These are phyloP conservation scores for Acanthosepion lycidas DNA, from an alignment of 2,888 invertebrate genomes.

Conservation along the genomic window DNA sequence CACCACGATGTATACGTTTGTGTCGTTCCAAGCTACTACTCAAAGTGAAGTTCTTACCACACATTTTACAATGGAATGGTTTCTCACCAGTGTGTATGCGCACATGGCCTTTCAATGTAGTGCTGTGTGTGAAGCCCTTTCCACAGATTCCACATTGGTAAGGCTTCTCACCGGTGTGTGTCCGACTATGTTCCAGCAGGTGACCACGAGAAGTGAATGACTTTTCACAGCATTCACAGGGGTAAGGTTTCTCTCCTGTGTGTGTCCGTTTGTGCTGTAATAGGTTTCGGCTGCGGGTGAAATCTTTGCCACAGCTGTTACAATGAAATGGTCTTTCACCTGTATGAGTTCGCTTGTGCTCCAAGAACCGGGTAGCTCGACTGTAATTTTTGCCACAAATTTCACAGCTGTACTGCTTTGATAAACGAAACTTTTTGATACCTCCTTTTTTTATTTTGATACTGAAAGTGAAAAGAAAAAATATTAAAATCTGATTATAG, in stretches of 20 bases:
- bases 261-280: neutral
- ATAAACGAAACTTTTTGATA: neutral
- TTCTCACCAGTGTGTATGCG: constrained; percentile 33
- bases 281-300: neutral
- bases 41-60: neutral
- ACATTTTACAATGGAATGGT: constrained; percentile 17
- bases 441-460: neutral
- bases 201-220: neutral
- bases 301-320: neutral
- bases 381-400: neutral
- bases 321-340: neutral
- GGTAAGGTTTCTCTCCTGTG: neutral
- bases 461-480: neutral
- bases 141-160: neutral
- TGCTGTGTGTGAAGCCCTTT: neutral
- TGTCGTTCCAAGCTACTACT: neutral
- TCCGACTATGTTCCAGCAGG: neutral
- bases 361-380: neutral
- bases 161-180: neutral
- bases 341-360: neutral
- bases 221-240: neutral
- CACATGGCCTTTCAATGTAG: neutral
- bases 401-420: neutral
- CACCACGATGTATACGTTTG: neutral
- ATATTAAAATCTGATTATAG: neutral